phyloP scores from a whole-genome alignment of 2,888 invertebrate genomes.

The Pristionchus mayeri region DNA sequence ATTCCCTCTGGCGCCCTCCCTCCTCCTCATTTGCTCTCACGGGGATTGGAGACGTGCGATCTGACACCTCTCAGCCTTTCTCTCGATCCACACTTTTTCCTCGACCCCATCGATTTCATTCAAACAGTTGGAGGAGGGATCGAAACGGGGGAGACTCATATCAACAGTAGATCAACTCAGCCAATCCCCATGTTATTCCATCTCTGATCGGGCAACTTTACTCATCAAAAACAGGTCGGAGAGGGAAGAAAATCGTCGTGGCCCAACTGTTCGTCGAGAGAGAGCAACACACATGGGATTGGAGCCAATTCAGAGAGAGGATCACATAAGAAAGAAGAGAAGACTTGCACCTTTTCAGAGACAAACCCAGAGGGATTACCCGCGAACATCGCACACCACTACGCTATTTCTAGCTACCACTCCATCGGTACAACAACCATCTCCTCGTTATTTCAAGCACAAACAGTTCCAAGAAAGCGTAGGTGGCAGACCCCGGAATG shows the following conservation, averaged over 20 bases:
- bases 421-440: background rate
- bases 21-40: conserved; percentile 5
- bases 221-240: background rate
- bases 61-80: conserved; percentile 21
- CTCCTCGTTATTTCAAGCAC: too few relatives aligned
- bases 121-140: background rate
- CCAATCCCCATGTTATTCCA: conserved; percentile 8
- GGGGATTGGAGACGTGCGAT: background rate
- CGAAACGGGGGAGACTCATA: background rate
- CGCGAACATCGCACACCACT: background rate
- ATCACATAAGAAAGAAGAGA: background rate
- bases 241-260: background rate
- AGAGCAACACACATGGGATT: background rate
- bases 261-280: background rate
- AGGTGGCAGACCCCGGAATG: too few relatives aligned
- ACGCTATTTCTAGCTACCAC: background rate
- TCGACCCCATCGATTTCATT: background rate
- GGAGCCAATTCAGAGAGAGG: background rate
- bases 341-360: background rate
- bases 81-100: conserved; percentile 5
- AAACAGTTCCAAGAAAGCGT: too few relatives aligned
- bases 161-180: background rate
- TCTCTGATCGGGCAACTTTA: background rate
- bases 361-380: background rate
- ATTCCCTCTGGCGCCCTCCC: background rate